phyloP scores from a whole-genome alignment of 2,888 invertebrate genomes.

The Drosophila neonasuta region DNA sequence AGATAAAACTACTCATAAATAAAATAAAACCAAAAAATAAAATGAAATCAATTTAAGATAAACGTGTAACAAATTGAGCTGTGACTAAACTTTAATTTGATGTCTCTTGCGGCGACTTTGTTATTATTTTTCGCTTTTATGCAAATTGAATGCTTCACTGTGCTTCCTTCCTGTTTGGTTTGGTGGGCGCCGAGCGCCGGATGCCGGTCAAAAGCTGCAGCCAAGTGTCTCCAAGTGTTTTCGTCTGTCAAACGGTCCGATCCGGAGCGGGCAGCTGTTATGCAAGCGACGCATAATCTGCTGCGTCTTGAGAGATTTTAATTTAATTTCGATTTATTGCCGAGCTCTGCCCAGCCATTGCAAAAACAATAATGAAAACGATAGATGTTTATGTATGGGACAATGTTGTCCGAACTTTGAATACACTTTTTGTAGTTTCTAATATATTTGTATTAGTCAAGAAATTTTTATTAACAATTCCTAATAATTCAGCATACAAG shows the following conservation, averaged over 20 bases:
- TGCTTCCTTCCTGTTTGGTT: conserved; percentile 48
- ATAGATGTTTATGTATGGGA: not conserved
- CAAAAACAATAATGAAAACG: conserved; percentile 25
- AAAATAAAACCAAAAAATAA: conserved; percentile 18
- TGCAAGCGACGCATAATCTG: conserved; percentile 39
- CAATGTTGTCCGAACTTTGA: conserved; percentile 7
- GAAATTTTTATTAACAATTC: not conserved
- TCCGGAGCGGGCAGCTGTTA: conserved; percentile 29
- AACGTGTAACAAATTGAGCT: conserved; percentile 26
- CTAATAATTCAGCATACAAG: not conserved
- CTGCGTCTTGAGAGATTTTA: conserved; percentile 41
- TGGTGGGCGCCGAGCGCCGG: conserved; percentile 16
- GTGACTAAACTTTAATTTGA: conserved; percentile 36
- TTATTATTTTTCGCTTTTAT: conserved; percentile 4
- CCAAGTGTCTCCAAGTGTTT: conserved; percentile 20
- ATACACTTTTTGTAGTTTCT: conserved; percentile 12
- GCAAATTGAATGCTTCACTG: conserved; percentile 41
- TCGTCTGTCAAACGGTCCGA: conserved; percentile 15
- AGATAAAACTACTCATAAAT: conserved; percentile 24
- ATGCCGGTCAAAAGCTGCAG: conserved; percentile 21
- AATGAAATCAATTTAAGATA: conserved; percentile 17
- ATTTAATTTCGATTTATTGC: conserved; percentile 41
- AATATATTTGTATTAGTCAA: not conserved
- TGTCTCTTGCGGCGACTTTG: conserved; percentile 26
- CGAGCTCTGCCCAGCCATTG: conserved; percentile 25